Base-by-base conservation (phyloP, 1,140 invertebrate genomes). In the Myzus persicae region DNA sequence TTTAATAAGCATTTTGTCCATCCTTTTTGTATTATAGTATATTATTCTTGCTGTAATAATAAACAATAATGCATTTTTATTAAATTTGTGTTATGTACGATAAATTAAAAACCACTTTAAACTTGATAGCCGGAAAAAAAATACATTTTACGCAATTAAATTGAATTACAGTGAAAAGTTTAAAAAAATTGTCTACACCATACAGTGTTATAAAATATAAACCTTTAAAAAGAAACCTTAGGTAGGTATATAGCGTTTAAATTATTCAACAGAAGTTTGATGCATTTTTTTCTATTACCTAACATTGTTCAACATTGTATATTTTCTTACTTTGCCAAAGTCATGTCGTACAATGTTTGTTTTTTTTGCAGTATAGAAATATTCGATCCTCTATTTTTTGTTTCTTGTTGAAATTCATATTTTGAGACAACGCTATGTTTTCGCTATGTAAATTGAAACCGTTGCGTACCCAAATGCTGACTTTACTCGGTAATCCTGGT, bases 401-500 rank as follows among this genome's bases (percentile, higher is more conserved):
- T 4, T n/a, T 84, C 24, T 40, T 8, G 1, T 48, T 8, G 31
- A 24, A 87, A 36, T 87, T 46, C 44, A n/a, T 87, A 54, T 18
- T 38, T 38, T 36, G 20, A 89, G 46, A n/a, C 44, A 88, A n/a
- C 31, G 22, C 22, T 89, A 89, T 51, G 9, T 51, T 89, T 89
- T 54, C 46, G 46, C 8, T 89, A 91, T 76, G 90, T 42, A 91
- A 91, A 91, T 91, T 67, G 90, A 91, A 91, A 91, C 40, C 14
- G 26, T 31, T n/a, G 26, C 24, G 36, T 91, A 67, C 38, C 40
- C 42, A 44, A 91, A 46, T 26, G 18, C 40, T 42, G 90, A 81
- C 67, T 91, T 91, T 76, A 18, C 59, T 42, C 54, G 22, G 67
- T 91, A 76, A 91, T 91, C 90, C 90, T 76, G 14, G 54, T 91